Evolutionary conservation across 2,113 vertebrate genomes (phyloP), one percentile per base, ranked within the genome.

Genomic region (Piaya cayana): DNA sequence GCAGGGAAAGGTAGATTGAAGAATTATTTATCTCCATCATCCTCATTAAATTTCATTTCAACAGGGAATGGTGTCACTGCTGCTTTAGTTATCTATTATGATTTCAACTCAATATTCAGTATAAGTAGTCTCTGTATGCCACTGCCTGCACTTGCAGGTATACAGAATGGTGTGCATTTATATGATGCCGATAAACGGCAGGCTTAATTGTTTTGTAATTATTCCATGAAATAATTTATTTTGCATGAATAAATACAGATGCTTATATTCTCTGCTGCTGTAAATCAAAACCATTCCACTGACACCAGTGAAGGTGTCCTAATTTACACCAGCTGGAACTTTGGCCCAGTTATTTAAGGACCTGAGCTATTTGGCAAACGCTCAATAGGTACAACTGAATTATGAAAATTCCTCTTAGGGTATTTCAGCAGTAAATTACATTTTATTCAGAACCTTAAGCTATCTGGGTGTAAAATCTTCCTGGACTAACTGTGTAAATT

Each of bases 21-120:
- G 77, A 97, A 93, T 97, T 97, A 95, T 70, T 96, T 96, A 92
- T 95, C 77, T 96, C 93, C 69, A 76, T 94, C 82, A 52, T 92
- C 77, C 96, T 98, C 97, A 97, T 98, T 98, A 98, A 97, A 97
- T 97, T 97, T 97, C 64, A 96, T 95, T 96, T 97, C 97, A 97
- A 63, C 25, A 45, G 93, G 91, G 96, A 97, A 97, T 95, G 76
- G 59, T 98, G 94, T 96, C 92, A 97, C 87, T 95, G 62, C 75
- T 95, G 53, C 58, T 90, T 91, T 87, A 62, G 56, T 50, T 95
- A 91, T 90, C 87, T 86, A 71, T 94, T 94, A 91, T 95, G 85
- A 67, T 85, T 91, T 95, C 80, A 81, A 49, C 69, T 93, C 55
- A 36, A 68, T 93, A 91, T 84, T 81, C 89, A 85, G 62, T 67